Evolutionary conservation across 2,888 invertebrate genomes (phyloP), one percentile per base, ranked within the genome.

Genomic region (Acleris emargana): DNA sequence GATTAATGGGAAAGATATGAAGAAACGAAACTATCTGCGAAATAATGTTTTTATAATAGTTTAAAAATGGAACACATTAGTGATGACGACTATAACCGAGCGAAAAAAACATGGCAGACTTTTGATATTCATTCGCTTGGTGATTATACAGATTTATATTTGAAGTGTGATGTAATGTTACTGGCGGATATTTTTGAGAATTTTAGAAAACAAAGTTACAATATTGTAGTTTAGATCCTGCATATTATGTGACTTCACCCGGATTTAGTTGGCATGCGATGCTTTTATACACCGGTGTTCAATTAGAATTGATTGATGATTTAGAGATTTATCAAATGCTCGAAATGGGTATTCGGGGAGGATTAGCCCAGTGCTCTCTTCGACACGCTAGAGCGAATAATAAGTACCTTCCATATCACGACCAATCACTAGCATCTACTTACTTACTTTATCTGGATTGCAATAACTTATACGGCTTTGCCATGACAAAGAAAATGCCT

Each of bases 151-250:
- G 73, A 78, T 57, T 58, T 75, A 25, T 78, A 76, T 62, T 49
- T 73, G 16, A 74, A 73, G 70, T 64, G 60, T 22, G 73, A 73
- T 57, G 72, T 73, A 5, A 45, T 71, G 64, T 43, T 76, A 32
- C 54, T 78, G 53, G 66, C 72, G 53, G 75, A 78, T 58, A 69
- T 75, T 25, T 76, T 77, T 62, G 72, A 78, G 70, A 74, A 73
- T 51, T 77, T 76, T 68, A 63, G 76, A 62, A 59, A 59, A 67
- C 67, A 11, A 70, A 73, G 58, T 59, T 71, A 42, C 11, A 42
- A 22, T 45, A 71, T 62, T 77, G 75, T 68, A 53, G 69, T 13
- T 67, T 78, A 16, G 78, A 75, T 66, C 73, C 73, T 3, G 69
- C 69, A 5, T 70, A 71, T 68, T 74, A 76, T 64, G 60, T 73